Evolutionary conservation across 2,113 vertebrate genomes (phyloP).

Genomic region (Alosa alosa): DNA sequence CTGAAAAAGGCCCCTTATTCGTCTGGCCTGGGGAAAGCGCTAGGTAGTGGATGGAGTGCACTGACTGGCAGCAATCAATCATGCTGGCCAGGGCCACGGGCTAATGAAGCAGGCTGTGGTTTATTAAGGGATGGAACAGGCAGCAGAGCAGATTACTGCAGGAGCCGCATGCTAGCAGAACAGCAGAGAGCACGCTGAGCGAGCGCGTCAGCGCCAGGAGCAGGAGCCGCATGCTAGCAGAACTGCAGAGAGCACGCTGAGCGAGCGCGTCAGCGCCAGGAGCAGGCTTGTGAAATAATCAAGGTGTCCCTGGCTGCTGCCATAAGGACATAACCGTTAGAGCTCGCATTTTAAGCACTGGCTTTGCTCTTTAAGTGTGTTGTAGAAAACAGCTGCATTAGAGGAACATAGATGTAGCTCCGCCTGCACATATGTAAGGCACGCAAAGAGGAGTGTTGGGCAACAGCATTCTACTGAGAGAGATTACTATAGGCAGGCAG

Average conservation of each 20-base stretch:
- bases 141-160: conserved; percentile 52
- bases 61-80: conserved; percentile 95
- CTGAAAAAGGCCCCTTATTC: conserved; percentile 82
- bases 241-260: background rate
- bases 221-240: conserved; percentile 36
- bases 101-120: conserved; percentile 70
- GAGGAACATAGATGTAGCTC: background rate
- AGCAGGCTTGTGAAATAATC: background rate
- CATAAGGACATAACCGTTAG: background rate
- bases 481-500: conserved; percentile 17
- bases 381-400: conserved; percentile 32
- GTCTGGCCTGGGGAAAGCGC: conserved; percentile 73
- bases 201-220: conserved; percentile 14
- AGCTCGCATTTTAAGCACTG: background rate
- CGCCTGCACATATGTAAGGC: background rate
- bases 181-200: background rate
- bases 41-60: conserved; percentile 76
- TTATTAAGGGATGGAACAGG: conserved; percentile 59
- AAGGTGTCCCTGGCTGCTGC: background rate
- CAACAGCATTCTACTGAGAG: background rate
- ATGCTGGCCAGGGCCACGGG: conserved; percentile 71
- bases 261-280: background rate
- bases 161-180: conserved; percentile 35
- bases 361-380: background rate
- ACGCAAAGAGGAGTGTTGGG: conserved; percentile 3